Evolutionary conservation across 2,113 vertebrate species (phyloP).

Genomic region (Isurus oxyrinchus): DNA sequence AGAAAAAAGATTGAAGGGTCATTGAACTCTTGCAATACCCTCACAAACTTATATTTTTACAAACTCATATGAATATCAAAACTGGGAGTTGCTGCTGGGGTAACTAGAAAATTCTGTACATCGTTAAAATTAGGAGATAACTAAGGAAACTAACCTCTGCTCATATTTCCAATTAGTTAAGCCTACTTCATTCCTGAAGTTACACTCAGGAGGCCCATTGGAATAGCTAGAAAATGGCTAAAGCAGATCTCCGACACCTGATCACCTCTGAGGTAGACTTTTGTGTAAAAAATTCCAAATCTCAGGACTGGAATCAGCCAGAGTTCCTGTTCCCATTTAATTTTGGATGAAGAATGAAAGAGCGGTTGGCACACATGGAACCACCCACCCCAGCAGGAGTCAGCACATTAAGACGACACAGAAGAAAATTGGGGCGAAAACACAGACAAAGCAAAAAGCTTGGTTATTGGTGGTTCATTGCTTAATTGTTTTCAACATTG

Average conservation of each 20-base stretch:
- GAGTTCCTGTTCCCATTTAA: neutral
- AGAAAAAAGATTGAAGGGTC: neutral
- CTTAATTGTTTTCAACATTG: neutral
- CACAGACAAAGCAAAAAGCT: neutral
- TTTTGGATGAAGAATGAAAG: neutral
- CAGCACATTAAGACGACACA: neutral
- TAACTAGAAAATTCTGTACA: neutral
- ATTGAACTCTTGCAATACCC: neutral
- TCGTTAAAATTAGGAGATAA: neutral
- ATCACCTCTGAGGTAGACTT: neutral
- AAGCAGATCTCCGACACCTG: neutral
- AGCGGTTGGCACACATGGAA: neutral
- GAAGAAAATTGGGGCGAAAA: neutral
- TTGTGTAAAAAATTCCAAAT: neutral
- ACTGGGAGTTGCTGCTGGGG: neutral
- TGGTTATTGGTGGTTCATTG: neutral
- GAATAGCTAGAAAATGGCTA: neutral
- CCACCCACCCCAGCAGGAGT: too few species aligned
- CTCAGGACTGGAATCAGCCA: neutral
- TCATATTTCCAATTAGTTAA: neutral
- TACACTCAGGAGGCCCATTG: neutral
- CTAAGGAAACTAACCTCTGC: neutral
- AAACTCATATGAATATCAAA: neutral
- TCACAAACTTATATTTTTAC: neutral
- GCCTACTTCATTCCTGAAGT: neutral